Percentiles rank a stretch among this genome's conserved stretches.
phyloP scores from a whole-genome alignment of 2,888 invertebrate species.

The Acronicta alni region DNA sequence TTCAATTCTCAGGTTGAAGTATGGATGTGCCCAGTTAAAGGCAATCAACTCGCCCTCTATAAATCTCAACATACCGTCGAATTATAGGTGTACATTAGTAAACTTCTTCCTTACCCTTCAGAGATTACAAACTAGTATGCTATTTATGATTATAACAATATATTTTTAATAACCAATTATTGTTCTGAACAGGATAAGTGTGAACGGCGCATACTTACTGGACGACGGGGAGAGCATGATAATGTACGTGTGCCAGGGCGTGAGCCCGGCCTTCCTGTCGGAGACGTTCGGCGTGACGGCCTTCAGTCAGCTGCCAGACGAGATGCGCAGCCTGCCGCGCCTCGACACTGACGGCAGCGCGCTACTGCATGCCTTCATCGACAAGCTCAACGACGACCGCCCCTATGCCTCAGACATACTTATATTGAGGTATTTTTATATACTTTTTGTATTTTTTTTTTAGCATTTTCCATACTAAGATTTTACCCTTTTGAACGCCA shows the following conservation, averaged over 20 bases:
- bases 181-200: slow-evolving; percentile 88
- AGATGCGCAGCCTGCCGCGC: slow-evolving; percentile 93
- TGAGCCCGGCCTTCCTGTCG: slow-evolving; percentile 92
- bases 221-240: slow-evolving; percentile 95
- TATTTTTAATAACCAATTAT: background rate
- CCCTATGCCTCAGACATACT: slow-evolving; percentile 94
- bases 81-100: too few species aligned
- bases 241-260: slow-evolving; percentile 95
- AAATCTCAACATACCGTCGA: too few species aligned
- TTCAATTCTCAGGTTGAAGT: too few species aligned
- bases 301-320: slow-evolving; percentile 93
- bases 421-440: slow-evolving; percentile 91
- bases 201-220: slow-evolving; percentile 96
- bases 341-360: slow-evolving; percentile 93
- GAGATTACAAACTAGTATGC: too few species aligned
- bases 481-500: too few species aligned
- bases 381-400: slow-evolving; percentile 95
- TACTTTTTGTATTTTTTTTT: too few species aligned
- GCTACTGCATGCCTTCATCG: slow-evolving; percentile 93
- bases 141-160: too few species aligned
- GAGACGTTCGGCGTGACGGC: slow-evolving; percentile 94
- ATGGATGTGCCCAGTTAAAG: too few species aligned
- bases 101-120: too few species aligned
- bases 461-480: too few species aligned
- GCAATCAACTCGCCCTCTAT: too few species aligned